Base-by-base conservation (phyloP, 2,797 vertebrate species). In the Kryptopterus vitreolus region DNA sequence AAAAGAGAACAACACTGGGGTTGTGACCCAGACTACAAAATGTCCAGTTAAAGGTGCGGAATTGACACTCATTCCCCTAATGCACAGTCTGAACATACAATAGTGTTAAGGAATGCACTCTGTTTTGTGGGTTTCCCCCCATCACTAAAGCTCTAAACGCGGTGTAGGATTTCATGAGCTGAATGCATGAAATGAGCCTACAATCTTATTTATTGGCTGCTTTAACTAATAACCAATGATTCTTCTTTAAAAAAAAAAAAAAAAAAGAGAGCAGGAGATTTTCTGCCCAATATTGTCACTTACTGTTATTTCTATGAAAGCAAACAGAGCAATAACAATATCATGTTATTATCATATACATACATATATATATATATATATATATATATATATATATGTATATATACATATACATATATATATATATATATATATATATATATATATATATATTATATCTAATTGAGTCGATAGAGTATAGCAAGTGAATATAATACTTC, bases 1-100 rank as follows among this genome's bases (percentile, higher is more conserved):
- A 84, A 99, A 99, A 88, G 90, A 96, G 86, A 99, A 98, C 68
- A 92, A 98, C 76, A 99, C 98, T 0, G 98, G 98, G 62, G 90
- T 99, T 50, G 96, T 99, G 84, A 94, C 73, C 0, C 92, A 99
- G 81, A 92, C 85, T 29, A 82, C 87, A 86, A 94, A 92, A 79
- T 98, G 96, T 46, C 89, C 61, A 18, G 95, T 98, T 59, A 74
- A 87, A 82, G 97, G 97, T 99, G 87, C 92, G 31, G 15, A 72
- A 43, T 20, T 20, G 26, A 10, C 4, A 77, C 43, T n/a, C 20
- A 66, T 63, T 4, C 3, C 38, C 68, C 72, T 82, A 24, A 63
- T 46, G 11, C 58, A 53, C 38, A 69, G 35, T 31, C 43, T 46
- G 15, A 24, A n/a, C 46, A 20, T 29, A 35, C 12, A 80, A 18